A percentile compares a stretch with the other conserved stretches of the same genome.
These are phyloP conservation scores for Rhadina sibilatrix DNA, from an alignment of 2,113 vertebrate species.

Conservation along the genomic window DNA sequence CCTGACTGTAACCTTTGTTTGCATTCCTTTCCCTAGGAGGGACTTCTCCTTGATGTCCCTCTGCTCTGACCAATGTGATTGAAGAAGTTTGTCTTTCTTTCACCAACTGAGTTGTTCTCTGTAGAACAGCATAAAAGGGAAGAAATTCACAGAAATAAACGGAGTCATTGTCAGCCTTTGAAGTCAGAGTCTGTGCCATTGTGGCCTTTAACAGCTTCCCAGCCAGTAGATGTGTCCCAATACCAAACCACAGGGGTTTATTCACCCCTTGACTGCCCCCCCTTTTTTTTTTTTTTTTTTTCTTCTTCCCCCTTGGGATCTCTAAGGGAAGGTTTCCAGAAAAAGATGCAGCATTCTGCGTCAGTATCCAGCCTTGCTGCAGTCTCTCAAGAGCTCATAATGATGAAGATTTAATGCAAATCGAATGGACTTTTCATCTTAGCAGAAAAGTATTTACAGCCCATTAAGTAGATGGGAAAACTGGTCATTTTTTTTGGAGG, in stretches of 20 bases:
- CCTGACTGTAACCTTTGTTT: no score
- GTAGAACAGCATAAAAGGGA: no score
- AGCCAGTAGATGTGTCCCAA: not conserved
- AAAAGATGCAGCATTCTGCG: not conserved
- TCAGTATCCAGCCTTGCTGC: not conserved
- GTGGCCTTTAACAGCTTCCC: not conserved
- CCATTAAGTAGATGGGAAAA: slow-evolving; percentile 61
- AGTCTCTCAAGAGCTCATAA: slow-evolving; percentile 7
- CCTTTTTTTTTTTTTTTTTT: not conserved
- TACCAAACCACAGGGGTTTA: not conserved
- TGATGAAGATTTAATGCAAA: slow-evolving; percentile 67
- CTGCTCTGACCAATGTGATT: no score
- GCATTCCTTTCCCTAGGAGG: no score
- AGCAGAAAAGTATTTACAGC: slow-evolving; percentile 61
- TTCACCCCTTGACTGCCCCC: not conserved
- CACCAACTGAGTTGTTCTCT: no score
- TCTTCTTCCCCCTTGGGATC: not conserved
- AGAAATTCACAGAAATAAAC: no score
- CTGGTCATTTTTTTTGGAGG: slow-evolving; percentile 36
- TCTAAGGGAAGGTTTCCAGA: not conserved
- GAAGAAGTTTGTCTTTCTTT: no score
- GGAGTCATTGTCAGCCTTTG: no score
- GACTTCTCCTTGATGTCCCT: no score
- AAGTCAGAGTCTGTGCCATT: no score
- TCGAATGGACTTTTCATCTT: slow-evolving; percentile 68